Percentiles rank a stretch among this genome's conserved stretches.
These are phyloP conservation scores for Myrmecobius fasciatus DNA, from an alignment of 2,113 vertebrate species.

Conservation along the genomic window DNA sequence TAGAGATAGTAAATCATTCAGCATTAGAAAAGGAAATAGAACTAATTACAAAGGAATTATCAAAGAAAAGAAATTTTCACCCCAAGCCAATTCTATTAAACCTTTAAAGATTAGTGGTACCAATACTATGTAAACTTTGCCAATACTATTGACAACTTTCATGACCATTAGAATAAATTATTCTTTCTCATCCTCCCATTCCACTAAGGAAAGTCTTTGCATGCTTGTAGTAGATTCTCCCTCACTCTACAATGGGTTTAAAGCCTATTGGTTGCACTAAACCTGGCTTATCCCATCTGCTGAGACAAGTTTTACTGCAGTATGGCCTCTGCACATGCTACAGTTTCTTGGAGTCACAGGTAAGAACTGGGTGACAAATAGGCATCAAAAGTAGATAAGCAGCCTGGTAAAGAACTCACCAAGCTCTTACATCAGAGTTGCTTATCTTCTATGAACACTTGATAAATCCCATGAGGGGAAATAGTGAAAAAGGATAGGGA, in stretches of 20 bases:
- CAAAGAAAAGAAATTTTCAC: not conserved
- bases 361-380: not conserved
- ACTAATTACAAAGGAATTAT: not conserved
- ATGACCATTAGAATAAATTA: not conserved
- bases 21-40: not conserved
- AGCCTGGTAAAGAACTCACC: not conserved
- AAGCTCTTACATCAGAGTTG: not conserved
- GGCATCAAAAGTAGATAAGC: not conserved
- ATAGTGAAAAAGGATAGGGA: not conserved
- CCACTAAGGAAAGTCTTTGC: not conserved
- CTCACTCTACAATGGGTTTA: not conserved
- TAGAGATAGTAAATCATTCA: not conserved
- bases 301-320: not conserved
- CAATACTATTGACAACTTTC: too few relatives aligned
- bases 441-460: not conserved
- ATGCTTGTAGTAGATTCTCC: not conserved
- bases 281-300: not conserved
- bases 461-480: not conserved
- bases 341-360: not conserved
- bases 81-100: not conserved
- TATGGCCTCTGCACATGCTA: not conserved
- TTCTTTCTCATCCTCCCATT: not conserved
- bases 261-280: not conserved
- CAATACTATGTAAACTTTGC: not conserved
- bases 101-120: not conserved